Evolutionary conservation across 2,888 invertebrate genomes (phyloP), one percentile per base, ranked within the genome.

Genomic region (Phyllotreta striolata): DNA sequence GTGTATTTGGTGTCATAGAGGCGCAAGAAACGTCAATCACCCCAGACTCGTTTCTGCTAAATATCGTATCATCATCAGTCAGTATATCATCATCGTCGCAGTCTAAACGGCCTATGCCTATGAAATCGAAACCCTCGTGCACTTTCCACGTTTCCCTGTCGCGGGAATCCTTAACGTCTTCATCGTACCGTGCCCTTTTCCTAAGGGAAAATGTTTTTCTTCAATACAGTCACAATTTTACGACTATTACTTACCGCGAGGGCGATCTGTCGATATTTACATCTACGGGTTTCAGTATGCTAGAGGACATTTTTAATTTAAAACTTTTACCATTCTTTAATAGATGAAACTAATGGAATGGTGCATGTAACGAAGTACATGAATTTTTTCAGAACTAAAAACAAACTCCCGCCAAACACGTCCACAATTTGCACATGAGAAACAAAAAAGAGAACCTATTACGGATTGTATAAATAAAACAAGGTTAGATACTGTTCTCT

Each of bases 71-170:
- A 55, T 73, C 73, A 62, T 72, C 74, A 39, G 69, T 67, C n/a
- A 69, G 51, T 55, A 73, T 64, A 62, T 70, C 72, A 39, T 79
- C 77, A 9, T 76, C 73, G 67, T 80, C 81, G 67, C 76, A 76
- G 52, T 78, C 80, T 54, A 89, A 76, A 81, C 87, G 84, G 14
- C 85, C 84, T 13, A 89, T 84, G 47, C 88, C 89, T 24, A 24
- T 24, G 83, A 86, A 85, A 71, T 88, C 87, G 69, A 84, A 83
- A 59, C 85, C 74, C 55, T 84, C 83, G 67, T 85, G 84, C 13
- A 83, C 79, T 63, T 75, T 78, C 81, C 80, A 81, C 34, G 71
- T 62, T 35, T 66, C 64, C 55, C 67, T 66, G 55, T 64, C 67
- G 56, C 60, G 64, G 1, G 62, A 60, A 39, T 68, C 68, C 51